Evolutionary conservation across 2,888 invertebrate genomes (phyloP).

Genomic region (Nephrocerus scutellatus): DNA sequence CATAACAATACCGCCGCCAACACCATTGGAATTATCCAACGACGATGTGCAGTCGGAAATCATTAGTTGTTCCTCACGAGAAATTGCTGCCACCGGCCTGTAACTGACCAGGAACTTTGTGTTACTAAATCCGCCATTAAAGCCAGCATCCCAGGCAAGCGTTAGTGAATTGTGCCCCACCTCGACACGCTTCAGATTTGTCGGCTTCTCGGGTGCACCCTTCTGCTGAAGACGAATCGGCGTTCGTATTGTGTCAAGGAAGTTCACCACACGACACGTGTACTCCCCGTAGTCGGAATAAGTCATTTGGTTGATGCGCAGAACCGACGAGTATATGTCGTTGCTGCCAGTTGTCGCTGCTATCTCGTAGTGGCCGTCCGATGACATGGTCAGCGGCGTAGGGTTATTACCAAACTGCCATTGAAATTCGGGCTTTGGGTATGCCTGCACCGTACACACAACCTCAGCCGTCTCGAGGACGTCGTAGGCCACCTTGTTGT

Average conservation of each 20-base stretch:
- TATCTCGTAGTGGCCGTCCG: constrained; percentile 80
- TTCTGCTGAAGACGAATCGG: constrained; percentile 78
- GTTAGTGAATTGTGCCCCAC: constrained; percentile 73
- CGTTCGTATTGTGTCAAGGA: constrained; percentile 68
- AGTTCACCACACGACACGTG: constrained; percentile 78
- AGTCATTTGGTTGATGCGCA: constrained; percentile 66
- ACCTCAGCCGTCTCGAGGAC: constrained; percentile 77
- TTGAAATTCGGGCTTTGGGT: constrained; percentile 86
- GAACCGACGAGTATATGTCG: constrained; percentile 74
- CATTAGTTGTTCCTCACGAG: constrained; percentile 54
- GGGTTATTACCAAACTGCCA: constrained; percentile 77
- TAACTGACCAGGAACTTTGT: constrained; percentile 84
- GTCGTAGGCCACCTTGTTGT: constrained; percentile 83
- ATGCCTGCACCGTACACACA: constrained; percentile 81
- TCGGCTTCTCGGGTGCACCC: constrained; percentile 78
- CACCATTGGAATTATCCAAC: no score
- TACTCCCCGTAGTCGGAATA: constrained; percentile 86
- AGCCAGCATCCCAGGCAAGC: constrained; percentile 82
- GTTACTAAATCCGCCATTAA: constrained; percentile 77
- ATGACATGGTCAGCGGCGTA: constrained; percentile 67
- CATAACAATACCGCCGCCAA: constrained; percentile 28
- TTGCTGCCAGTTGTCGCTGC: constrained; percentile 72
- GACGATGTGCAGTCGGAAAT: constrained; percentile 59
- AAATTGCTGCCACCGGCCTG: constrained; percentile 57
- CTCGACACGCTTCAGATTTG: constrained; percentile 61